A percentile compares a stretch with the other conserved stretches of the same genome.
These are phyloP conservation scores for Bruchidius siliquastri DNA, from an alignment of 2,888 invertebrate genomes.

Conservation along the genomic window DNA sequence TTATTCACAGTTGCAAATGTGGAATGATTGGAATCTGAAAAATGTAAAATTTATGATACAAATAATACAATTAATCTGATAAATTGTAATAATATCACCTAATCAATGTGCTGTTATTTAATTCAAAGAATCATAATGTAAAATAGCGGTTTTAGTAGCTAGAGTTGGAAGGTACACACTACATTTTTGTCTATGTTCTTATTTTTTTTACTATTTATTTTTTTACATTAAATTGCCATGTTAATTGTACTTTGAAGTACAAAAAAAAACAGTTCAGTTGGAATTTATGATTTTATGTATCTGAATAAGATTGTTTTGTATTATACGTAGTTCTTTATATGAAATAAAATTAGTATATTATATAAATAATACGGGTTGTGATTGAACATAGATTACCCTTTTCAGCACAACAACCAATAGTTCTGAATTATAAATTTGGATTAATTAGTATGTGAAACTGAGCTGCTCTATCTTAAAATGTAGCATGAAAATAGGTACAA, in stretches of 20 bases:
- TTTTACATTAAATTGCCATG: conserved; percentile 12
- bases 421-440: no score
- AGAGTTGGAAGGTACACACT: conserved; percentile 28
- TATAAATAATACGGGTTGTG: neutral
- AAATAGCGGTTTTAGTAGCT: conserved; percentile 38
- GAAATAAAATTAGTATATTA: conserved; percentile 20
- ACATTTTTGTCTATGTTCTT: conserved; percentile 8
- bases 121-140: conserved; percentile 36
- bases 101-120: conserved; percentile 43
- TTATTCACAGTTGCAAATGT: conserved; percentile 11
- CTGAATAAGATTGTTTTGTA: conserved; percentile 28
- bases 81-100: conserved; percentile 43
- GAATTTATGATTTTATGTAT: conserved; percentile 21
- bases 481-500: no score
- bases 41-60: conserved; percentile 29
- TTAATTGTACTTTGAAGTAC: conserved; percentile 4
- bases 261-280: conserved; percentile 6
- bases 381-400: neutral
- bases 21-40: conserved; percentile 30
- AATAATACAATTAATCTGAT: conserved; percentile 38
- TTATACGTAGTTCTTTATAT: conserved; percentile 28
- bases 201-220: conserved; percentile 19
- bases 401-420: no score
- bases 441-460: no score
- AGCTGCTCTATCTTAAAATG: no score